Evolutionary conservation across 2,113 vertebrate species (phyloP), one percentile per base, ranked within the genome.

Genomic region (Mesocricetus auratus): DNA sequence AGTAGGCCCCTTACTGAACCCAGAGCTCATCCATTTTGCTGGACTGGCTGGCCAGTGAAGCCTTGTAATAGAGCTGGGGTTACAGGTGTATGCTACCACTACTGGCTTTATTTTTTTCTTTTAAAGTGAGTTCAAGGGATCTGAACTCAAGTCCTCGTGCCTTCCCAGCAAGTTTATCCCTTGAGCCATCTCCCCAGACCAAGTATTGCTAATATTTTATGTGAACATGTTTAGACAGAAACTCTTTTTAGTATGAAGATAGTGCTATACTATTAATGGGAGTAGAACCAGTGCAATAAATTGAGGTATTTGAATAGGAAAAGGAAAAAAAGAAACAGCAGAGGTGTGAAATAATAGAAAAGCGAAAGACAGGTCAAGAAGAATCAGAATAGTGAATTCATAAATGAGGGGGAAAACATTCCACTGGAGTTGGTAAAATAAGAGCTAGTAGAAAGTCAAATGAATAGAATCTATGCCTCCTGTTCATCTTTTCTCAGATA

Each of bases 201-300:
- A 47, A 47, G 24, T 21, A 33, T 47, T 66, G 42, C 60, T 86
- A 11, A 7, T 64, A 31, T 85, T 85, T 45, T 19, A 69, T n/a
- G 10, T 56, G 24, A 87, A 31, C 13, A 19, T 56, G 22, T 53
- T 71, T 39, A 17, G 47, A 73, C 24, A 73, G 8, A 88, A 56
- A 39, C 15, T 88, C 12, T 79, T 87, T 91, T 96, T 91, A 73
- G 71, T 50, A 86, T 93, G 86, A 75, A 24, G 39, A 4, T 13
- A 68, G 29, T 71, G 22, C 15, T 78, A 5, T 94, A 31, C 79
- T 85, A 22, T 39, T 95, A 91, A 69, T n/a, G n/a, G 45, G 62
- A 16, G 33, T n/a, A 66, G 86, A 66, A 13, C 45, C 68, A 82
- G 79, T 90, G 74, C 74, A 88, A 89, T 91, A 58, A 56, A 9